phyloP scores from a whole-genome alignment of 2,113 vertebrate species.

The Cyprinus carpio region DNA sequence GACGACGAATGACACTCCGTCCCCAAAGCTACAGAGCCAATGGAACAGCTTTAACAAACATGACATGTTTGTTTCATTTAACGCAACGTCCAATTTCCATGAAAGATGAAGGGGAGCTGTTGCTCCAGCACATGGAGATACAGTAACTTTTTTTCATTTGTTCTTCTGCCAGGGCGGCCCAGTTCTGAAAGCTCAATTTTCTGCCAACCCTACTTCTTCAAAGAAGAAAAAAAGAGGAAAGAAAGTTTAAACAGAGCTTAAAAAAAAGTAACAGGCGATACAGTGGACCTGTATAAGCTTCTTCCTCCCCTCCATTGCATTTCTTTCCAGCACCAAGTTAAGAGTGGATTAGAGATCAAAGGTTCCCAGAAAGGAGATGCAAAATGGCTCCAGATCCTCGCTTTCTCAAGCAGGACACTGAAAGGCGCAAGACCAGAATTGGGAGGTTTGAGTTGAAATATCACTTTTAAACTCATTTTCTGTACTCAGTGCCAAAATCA shows the following conservation, averaged over 20 bases:
- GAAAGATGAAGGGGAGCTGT: neutral
- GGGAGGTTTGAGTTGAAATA: neutral
- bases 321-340: conserved; percentile 31
- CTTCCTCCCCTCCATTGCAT: neutral
- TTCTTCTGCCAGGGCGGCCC: neutral
- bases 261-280: neutral
- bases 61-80: conserved; percentile 18
- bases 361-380: conserved; percentile 28
- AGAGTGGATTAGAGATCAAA: conserved; percentile 44
- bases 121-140: neutral
- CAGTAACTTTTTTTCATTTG: neutral
- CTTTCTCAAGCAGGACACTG: conserved; percentile 3
- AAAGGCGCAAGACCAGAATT: neutral
- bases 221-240: neutral
- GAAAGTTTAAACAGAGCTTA: conserved; percentile 18
- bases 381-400: conserved; percentile 4
- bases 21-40: conserved; percentile 45
- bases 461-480: neutral
- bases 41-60: neutral
- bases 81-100: neutral
- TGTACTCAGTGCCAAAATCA: conserved; percentile 59
- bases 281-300: conserved; percentile 8
- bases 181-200: neutral
- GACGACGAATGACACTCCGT: conserved; percentile 52
- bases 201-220: conserved; percentile 3